Conservation (phyloP, 2,113 vertebrate species). For the Ondatra zibethicus region DNA sequence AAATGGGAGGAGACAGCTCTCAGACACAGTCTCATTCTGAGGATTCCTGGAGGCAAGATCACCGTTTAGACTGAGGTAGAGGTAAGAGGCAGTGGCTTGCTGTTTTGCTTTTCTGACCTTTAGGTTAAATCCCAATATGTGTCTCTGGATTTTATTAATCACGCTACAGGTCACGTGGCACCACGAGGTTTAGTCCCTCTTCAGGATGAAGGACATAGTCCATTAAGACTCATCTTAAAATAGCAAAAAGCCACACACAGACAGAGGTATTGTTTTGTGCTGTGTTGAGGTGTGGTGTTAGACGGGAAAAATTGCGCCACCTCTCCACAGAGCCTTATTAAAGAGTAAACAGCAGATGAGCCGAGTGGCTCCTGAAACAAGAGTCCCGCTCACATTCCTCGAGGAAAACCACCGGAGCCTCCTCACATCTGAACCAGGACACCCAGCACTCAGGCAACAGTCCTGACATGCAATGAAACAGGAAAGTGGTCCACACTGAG, state of each 20-base stretch:
- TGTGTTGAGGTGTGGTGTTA: no score
- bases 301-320: rapidly evolving
- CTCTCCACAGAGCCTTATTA: background rate
- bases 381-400: background rate
- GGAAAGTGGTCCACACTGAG: rapidly evolving
- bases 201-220: background rate
- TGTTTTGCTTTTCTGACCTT: no score
- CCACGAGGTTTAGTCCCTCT: background rate
- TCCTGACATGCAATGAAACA: rapidly evolving
- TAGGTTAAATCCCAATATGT: no score
- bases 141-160: no score
- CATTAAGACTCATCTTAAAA: background rate
- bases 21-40: no score
- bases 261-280: background rate
- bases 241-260: background rate
- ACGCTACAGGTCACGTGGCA: background rate
- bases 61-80: no score
- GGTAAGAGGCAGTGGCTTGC: no score
- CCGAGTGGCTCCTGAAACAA: rapidly evolving
- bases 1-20: no score
- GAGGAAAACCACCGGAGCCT: background rate
- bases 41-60: no score
- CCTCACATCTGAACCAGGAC: rapidly evolving
- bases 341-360: background rate
- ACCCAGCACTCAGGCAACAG: background rate